Conservation (phyloP, 1,140 invertebrate genomes). For the Battus philenor region DNA sequence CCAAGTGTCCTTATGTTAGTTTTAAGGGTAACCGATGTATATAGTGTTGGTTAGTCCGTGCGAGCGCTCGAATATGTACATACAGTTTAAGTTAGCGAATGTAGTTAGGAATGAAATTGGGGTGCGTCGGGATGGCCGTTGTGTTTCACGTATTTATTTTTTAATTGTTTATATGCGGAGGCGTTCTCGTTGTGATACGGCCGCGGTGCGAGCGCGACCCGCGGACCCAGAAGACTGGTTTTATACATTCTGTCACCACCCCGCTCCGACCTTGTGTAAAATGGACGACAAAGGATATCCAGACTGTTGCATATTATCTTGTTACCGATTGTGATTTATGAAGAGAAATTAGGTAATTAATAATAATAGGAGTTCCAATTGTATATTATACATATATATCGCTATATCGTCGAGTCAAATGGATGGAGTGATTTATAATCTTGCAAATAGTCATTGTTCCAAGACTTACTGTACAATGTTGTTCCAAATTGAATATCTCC, state of each 20-base stretch:
- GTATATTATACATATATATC: slow-evolving; percentile 71
- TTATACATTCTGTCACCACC: slow-evolving; percentile 11
- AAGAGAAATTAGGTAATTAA: slow-evolving; percentile 69
- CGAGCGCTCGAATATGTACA: slow-evolving; percentile 35
- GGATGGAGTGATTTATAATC: slow-evolving; percentile 31
- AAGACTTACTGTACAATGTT: slow-evolving; percentile 8
- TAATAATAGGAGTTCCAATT: slow-evolving; percentile 75
- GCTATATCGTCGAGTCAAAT: slow-evolving; percentile 55
- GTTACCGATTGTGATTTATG: slow-evolving; percentile 73
- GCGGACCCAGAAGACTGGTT: not conserved
- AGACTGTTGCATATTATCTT: slow-evolving; percentile 67
- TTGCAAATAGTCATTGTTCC: slow-evolving; percentile 21
- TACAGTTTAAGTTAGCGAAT: slow-evolving; percentile 32
- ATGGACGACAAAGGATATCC: slow-evolving; percentile 40
- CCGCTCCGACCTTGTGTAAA: slow-evolving; percentile 27
- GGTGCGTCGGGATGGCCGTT: slow-evolving; percentile 17
- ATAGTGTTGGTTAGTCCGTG: slow-evolving; percentile 21
- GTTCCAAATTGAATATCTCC: slow-evolving; percentile 1
- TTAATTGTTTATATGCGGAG: slow-evolving; percentile 27
- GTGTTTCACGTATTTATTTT: slow-evolving; percentile 46
- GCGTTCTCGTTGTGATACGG: slow-evolving; percentile 35
- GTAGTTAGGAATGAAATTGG: slow-evolving; percentile 25
- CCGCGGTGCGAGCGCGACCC: slow-evolving; percentile 16
- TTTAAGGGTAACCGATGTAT: slow-evolving; percentile 37
- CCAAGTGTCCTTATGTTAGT: slow-evolving; percentile 65